These are phyloP conservation scores for Hedychridium roseum DNA, from an alignment of 2,888 invertebrate genomes.

Conservation along the genomic window DNA sequence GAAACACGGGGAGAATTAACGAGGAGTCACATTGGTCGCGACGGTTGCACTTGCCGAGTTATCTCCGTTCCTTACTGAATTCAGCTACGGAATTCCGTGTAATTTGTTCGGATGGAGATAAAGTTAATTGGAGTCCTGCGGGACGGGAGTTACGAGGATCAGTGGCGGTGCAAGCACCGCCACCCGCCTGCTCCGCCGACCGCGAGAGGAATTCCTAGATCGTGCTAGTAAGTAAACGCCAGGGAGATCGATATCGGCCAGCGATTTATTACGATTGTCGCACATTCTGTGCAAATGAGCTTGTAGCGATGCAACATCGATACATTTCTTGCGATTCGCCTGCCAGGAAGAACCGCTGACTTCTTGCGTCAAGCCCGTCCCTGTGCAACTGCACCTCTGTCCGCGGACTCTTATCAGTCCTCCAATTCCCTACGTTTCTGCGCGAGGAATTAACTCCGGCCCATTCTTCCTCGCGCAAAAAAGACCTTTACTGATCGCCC, in stretches of 20 bases:
- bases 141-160: slow-evolving; percentile 28
- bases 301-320: slow-evolving; percentile 10
- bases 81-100: slow-evolving; percentile 33
- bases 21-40: not conserved
- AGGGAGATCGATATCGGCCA: slow-evolving; percentile 35
- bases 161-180: slow-evolving; percentile 1
- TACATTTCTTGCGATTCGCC: not conserved
- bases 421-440: no score
- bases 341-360: not conserved
- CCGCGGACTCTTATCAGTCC: no score
- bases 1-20: not conserved
- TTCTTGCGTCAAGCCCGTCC: not conserved
- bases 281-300: slow-evolving; percentile 42
- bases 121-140: slow-evolving; percentile 40
- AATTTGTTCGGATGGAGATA: slow-evolving; percentile 41
- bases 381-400: not conserved
- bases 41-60: not conserved
- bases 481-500: no score
- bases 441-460: no score
- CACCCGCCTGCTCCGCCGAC: slow-evolving; percentile 10
- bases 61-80: slow-evolving; percentile 15
- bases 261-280: slow-evolving; percentile 37
- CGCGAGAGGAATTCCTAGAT: slow-evolving; percentile 37
- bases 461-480: no score
- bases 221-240: slow-evolving; percentile 24